Evolutionary conservation across 1,140 invertebrate genomes (phyloP), one percentile per base, ranked within the genome.

Genomic region (Ruditapes philippinarum): DNA sequence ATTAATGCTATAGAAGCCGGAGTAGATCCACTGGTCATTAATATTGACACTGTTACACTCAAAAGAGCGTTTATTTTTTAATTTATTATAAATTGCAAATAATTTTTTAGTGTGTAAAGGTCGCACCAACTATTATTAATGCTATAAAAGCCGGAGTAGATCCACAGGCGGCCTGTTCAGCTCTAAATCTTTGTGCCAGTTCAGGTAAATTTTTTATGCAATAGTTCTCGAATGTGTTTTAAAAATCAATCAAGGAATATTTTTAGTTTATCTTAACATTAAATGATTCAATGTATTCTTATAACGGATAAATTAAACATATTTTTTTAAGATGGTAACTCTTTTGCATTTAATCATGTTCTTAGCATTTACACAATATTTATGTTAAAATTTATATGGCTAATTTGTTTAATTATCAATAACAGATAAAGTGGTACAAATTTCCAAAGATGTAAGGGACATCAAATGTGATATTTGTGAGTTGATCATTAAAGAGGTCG

Each of bases 401-500:
- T n/a, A n/a, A n/a, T n/a, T n/a, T n/a, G n/a, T n/a, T n/a, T n/a
- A n/a, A n/a, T n/a, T n/a, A n/a, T n/a, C n/a, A n/a, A n/a, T n/a
- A n/a, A n/a, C n/a, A n/a, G n/a, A n/a, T n/a, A n/a, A n/a, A n/a
- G n/a, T n/a, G n/a, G n/a, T n/a, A n/a, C n/a, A n/a, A n/a, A n/a
- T n/a, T n/a, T n/a, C n/a, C n/a, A n/a, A n/a, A 81, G 33, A 60
- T 49, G 60, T 83, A n/a, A 62, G 81, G 4, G 81, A 83, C 49
- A 1, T 83, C 0, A 70, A 83, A 51, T 83, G 81, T 49, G 81
- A 83, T 9, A 68, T 83, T n/a, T 83, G 81, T 51, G 62, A 83
- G 62, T 65, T 83, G 17, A 45, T 83, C 0, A 49, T 83, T 31
- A 5, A 70, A 12, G 62, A 28, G 22, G 4, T 70, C 4, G 81